A percentile compares a stretch with the other conserved stretches of the same genome.
These are phyloP conservation scores for Campopleginae sp. DNA, from an alignment of 2,888 invertebrate genomes.

Conservation along the genomic window DNA sequence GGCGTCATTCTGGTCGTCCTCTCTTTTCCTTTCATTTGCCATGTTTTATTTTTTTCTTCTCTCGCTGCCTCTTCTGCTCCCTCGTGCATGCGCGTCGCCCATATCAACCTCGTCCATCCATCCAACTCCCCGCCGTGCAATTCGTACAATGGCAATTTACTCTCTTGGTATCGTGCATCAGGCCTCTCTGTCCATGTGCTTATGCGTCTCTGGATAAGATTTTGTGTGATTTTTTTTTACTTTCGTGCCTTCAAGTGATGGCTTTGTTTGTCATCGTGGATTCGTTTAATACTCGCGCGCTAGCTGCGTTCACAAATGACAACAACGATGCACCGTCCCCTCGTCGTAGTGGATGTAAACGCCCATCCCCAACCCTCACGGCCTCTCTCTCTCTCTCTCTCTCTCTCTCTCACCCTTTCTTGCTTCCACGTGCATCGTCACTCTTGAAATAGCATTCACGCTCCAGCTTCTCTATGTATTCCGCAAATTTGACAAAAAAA, in stretches of 20 bases:
- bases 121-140: conserved; percentile 29
- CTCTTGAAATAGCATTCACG: conserved; percentile 26
- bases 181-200: not conserved
- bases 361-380: not conserved
- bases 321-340: not conserved
- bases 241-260: conserved; percentile 18
- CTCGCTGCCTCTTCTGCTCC: no score
- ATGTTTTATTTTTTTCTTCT: conserved; percentile 22
- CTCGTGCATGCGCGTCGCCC: conserved; percentile 4
- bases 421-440: not conserved
- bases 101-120: conserved; percentile 3
- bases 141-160: conserved; percentile 60
- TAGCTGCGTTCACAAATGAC: conserved; percentile 38
- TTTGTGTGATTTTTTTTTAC: conserved; percentile 17
- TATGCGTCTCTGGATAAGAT: not conserved
- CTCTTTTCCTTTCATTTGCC: conserved; percentile 23
- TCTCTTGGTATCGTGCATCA: conserved; percentile 1
- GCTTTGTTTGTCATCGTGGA: conserved; percentile 52
- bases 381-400: not conserved
- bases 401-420: not conserved
- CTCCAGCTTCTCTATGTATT: not conserved
- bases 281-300: conserved; percentile 24
- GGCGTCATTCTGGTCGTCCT: conserved; percentile 47
- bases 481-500: not conserved
- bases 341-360: not conserved